These are phyloP conservation scores for Leontocebus nigricollis DNA, from an alignment of 2,797 vertebrate species.

Conservation along the genomic window DNA sequence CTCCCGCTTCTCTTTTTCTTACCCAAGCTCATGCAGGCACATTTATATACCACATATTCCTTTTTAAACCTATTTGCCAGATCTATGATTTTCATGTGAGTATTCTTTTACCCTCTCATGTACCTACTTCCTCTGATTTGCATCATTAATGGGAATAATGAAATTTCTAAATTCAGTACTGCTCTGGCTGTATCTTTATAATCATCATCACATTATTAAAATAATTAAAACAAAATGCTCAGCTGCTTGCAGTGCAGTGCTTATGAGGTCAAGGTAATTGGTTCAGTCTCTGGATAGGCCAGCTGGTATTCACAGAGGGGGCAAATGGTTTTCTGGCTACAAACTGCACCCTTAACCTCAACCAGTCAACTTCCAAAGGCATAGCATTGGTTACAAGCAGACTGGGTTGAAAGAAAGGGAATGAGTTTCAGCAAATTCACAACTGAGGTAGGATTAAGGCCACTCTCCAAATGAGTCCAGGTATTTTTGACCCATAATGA, in stretches of 20 bases:
- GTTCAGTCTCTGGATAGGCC: background rate
- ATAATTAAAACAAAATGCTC: slow-evolving; percentile 59
- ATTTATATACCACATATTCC: background rate
- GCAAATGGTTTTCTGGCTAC: background rate
- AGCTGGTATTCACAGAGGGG: background rate
- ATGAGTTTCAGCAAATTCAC: background rate
- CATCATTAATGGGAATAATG: slow-evolving; percentile 55
- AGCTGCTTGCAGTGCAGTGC: background rate
- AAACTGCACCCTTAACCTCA: background rate
- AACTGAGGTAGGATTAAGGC: background rate
- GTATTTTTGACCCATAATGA: background rate
- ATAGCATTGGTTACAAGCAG: background rate
- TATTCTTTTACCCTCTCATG: background rate
- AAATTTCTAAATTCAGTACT: slow-evolving; percentile 49
- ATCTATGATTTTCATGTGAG: slow-evolving; percentile 4
- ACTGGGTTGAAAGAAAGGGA: background rate
- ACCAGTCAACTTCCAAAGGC: background rate
- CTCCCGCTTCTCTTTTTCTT: background rate
- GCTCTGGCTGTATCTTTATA: slow-evolving; percentile 38
- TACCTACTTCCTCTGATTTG: slow-evolving; percentile 41
- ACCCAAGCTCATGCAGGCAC: rapidly evolving
- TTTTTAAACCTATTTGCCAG: background rate
- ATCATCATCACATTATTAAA: slow-evolving; percentile 60
- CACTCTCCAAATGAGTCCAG: background rate
- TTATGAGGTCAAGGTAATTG: slow-evolving; percentile 60